phyloP scores from a whole-genome alignment of 1,140 invertebrate species.

The Drosophila willistoni region DNA sequence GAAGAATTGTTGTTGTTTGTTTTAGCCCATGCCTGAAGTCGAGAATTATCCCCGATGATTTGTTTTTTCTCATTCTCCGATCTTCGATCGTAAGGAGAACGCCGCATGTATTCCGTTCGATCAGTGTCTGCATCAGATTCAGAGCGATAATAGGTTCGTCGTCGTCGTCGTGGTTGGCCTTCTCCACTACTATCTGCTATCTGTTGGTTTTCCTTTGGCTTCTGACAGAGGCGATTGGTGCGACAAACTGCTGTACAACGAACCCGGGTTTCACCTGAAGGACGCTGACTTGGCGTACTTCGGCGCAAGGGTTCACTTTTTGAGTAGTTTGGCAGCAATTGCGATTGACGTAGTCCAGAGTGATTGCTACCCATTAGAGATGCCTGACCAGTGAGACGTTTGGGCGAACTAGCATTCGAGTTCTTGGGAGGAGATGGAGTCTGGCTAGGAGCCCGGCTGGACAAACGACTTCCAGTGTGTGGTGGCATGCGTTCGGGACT shows the following conservation, averaged over 20 bases:
- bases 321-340: background rate
- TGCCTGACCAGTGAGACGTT: background rate
- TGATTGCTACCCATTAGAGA: background rate
- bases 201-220: no score
- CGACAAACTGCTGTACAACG: background rate
- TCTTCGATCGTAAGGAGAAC: background rate
- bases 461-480: background rate
- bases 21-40: background rate
- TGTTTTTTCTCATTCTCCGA: background rate
- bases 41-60: background rate
- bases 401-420: background rate
- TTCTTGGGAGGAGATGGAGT: background rate
- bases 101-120: background rate
- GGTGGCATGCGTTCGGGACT: background rate
- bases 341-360: background rate
- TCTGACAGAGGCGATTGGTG: background rate
- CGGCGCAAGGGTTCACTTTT: background rate
- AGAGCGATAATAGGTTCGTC: background rate
- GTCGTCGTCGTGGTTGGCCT: background rate
- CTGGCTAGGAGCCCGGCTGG: background rate
- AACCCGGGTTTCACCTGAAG: background rate
- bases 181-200: no score
- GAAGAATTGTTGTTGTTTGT: background rate
- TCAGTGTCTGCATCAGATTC: background rate
- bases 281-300: background rate